These are phyloP conservation scores for Bibio marci DNA, from an alignment of 2,888 invertebrate genomes.

Conservation along the genomic window DNA sequence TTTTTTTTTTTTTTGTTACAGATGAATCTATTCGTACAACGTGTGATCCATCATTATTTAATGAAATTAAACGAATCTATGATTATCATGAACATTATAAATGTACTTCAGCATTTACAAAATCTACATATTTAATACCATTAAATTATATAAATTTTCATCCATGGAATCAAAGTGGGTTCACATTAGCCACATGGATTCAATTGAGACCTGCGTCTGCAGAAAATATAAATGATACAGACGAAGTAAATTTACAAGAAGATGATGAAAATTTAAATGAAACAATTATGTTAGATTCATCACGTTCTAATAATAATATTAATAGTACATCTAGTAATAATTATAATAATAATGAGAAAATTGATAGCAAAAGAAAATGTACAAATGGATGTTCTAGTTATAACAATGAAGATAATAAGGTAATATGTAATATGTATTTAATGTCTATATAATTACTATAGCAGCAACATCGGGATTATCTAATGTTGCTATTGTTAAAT, in stretches of 20 bases:
- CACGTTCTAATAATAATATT: no score
- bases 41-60: conserved; percentile 17
- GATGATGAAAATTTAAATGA: conserved; percentile 2
- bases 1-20: conserved; percentile 3
- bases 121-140: conserved; percentile 24
- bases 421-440: no score
- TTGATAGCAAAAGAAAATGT: no score
- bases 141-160: conserved; percentile 20
- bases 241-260: conserved; percentile 1
- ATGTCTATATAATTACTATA: no score
- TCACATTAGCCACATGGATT: conserved; percentile 25
- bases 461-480: no score
- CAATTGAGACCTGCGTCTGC: conserved; percentile 16
- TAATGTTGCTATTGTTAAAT: no score
- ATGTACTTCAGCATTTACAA: conserved; percentile 21
- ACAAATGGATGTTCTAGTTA: no score
- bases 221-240: background rate
- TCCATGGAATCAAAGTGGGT: conserved; percentile 21
- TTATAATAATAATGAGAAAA: no score
- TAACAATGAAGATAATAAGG: no score
- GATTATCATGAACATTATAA: conserved; percentile 21
- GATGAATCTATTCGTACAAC: conserved; percentile 22
- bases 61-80: conserved; percentile 23
- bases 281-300: no score
- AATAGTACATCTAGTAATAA: no score